Evolutionary conservation across 2,888 invertebrate species (phyloP).

Genomic region (Nycteola revayana): DNA sequence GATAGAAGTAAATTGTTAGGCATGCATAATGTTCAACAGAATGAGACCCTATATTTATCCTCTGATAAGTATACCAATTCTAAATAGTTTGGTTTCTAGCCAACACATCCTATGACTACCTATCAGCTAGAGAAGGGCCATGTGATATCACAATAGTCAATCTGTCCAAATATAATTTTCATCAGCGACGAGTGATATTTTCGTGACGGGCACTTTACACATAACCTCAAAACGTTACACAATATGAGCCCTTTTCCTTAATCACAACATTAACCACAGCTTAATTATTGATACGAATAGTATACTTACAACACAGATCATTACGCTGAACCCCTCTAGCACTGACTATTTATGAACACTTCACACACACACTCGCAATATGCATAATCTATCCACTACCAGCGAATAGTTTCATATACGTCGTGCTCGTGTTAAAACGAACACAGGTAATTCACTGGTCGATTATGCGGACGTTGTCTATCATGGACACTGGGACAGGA

Average conservation of each 20-base stretch:
- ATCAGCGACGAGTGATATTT: conserved; percentile 36
- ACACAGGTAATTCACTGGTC: conserved; percentile 60
- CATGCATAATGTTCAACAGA: no score
- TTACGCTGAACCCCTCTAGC: conserved; percentile 66
- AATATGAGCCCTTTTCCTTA: conserved; percentile 30
- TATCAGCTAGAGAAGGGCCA: conserved; percentile 39
- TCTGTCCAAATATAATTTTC: conserved; percentile 31
- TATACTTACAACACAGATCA: conserved; percentile 71
- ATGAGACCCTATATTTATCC: no score
- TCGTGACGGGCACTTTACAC: conserved; percentile 46
- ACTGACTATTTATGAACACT: conserved; percentile 76
- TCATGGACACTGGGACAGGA: conserved; percentile 55
- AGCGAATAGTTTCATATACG: conserved; percentile 58
- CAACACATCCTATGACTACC: conserved; percentile 44
- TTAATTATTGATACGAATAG: conserved; percentile 42
- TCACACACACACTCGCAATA: conserved; percentile 67
- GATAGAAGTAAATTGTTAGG: no score
- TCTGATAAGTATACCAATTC: conserved; percentile 18
- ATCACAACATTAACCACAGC: conserved; percentile 33
- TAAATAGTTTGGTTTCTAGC: conserved; percentile 43
- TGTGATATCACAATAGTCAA: conserved; percentile 35
- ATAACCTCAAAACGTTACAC: conserved; percentile 72
- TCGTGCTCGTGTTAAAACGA: conserved; percentile 48
- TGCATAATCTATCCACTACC: conserved; percentile 67
- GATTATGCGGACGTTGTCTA: conserved; percentile 55